Base-by-base conservation (phyloP, 2,888 invertebrate genomes). In the Trachelus iudaicus region DNA sequence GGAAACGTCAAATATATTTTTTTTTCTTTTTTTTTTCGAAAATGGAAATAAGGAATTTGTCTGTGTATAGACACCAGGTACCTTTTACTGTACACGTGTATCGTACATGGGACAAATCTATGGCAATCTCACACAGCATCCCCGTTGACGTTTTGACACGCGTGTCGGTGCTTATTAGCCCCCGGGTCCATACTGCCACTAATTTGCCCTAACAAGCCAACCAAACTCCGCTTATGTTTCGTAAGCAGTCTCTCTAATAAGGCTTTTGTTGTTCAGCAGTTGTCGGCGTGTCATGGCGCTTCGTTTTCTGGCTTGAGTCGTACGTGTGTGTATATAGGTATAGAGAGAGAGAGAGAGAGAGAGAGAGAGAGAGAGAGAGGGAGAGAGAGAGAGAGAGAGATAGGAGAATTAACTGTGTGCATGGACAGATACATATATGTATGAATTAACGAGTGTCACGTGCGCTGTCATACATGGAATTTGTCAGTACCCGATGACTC, bases 191-290 rank as follows among this genome's bases (percentile, higher is more conserved):
- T 84, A 81, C 79, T 81, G 77, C 80, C 80, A 82, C 83, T 87
- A 88, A 88, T 87, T 88, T 83, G 83, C 83, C 85, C 84, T 87
- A 88, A 88, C 86, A 86, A 88, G 85, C 83, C 75, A 73, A 73
- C 75, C 76, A 73, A 77, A 75, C 83, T 81, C 77, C 81, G 79
- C 84, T 81, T 82, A 83, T 81, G 82, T 83, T 83, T 85, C 82
- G 82, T 81, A 81, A 85, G 82, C 79, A 82, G 83, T 40, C 71
- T 79, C 81, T 81, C 83, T 84, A 85, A 85, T 84, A 84, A 85
- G 82, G 79, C 79, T 82, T 83, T 83, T 83, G 83, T 84, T 80
- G 81, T 81, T 30, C 12, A 13, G 69, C 69, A 30, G 30, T 69
- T 69, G 69, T 69, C 69, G 69, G 69, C 69, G 30, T 69, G 69